Evolutionary conservation across 2,113 vertebrate genomes (phyloP).

Genomic region (Syrrhaptes paradoxus): DNA sequence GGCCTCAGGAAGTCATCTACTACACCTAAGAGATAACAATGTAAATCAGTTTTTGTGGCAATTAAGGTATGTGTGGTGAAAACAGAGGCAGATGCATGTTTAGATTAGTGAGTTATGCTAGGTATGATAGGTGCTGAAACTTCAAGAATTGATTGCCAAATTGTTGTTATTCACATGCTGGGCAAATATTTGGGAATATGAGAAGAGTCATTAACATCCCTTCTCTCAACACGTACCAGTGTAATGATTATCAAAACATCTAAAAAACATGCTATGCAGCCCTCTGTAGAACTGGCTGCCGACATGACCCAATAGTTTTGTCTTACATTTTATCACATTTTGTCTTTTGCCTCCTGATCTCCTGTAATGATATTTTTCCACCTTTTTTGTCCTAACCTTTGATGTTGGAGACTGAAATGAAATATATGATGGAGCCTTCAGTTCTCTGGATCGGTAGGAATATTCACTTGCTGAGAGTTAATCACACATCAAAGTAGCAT

Average conservation of each 20-base stretch:
- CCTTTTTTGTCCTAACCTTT: neutral
- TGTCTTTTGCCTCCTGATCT: neutral
- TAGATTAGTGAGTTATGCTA: slow-evolving; percentile 11
- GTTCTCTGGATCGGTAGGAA: neutral
- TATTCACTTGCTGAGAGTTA: neutral
- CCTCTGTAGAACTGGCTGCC: neutral
- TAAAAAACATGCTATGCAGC: neutral
- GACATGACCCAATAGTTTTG: neutral
- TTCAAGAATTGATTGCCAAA: neutral
- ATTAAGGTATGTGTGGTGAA: slow-evolving; percentile 7
- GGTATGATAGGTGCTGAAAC: neutral
- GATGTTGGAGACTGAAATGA: neutral
- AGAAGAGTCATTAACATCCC: neutral
- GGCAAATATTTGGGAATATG: neutral
- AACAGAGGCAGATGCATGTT: slow-evolving; percentile 15
- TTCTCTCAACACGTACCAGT: neutral
- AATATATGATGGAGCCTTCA: neutral
- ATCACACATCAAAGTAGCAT: neutral
- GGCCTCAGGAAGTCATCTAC: neutral
- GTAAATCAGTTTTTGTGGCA: slow-evolving; percentile 28
- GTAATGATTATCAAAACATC: neutral
- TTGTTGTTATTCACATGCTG: neutral
- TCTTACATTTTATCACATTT: neutral
- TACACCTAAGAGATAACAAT: neutral
- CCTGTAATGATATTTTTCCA: neutral